Evolutionary conservation across 2,888 invertebrate genomes (phyloP).

Genomic region (Halictus ligatus): DNA sequence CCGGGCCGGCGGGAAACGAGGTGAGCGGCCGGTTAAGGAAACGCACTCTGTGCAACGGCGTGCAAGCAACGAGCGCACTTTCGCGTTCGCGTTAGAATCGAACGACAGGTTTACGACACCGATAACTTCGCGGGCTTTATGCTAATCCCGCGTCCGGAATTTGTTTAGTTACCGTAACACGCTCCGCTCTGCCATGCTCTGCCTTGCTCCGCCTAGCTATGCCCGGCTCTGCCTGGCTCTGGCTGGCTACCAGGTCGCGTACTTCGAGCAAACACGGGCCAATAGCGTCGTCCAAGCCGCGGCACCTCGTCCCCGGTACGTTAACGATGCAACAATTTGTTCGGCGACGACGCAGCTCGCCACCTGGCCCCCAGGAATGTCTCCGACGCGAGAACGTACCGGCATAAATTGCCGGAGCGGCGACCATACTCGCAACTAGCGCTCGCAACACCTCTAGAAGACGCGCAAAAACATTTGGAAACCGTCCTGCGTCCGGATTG

Average conservation of each 20-base stretch:
- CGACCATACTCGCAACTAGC: neutral
- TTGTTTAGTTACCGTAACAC: slow-evolving; percentile 38
- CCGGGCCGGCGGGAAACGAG: slow-evolving; percentile 55
- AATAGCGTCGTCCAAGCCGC: neutral
- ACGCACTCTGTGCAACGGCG: slow-evolving; percentile 18
- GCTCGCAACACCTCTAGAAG: neutral
- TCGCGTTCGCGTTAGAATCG: slow-evolving; percentile 40
- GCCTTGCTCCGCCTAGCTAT: neutral
- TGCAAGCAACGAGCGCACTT: slow-evolving; percentile 49
- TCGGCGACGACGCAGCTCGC: slow-evolving; percentile 1
- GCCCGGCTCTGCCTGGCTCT: neutral
- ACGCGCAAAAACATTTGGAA: neutral
- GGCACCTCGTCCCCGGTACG: neutral
- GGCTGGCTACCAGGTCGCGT: neutral
- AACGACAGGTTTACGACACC: slow-evolving; percentile 17
- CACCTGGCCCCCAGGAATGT: neutral
- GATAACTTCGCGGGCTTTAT: slow-evolving; percentile 34
- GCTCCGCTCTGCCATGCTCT: neutral
- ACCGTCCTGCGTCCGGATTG: neutral
- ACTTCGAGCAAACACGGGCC: slow-evolving; percentile 7
- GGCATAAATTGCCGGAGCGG: neutral
- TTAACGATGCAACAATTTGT: slow-evolving; percentile 19
- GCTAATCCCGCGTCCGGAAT: slow-evolving; percentile 44
- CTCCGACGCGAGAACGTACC: neutral
- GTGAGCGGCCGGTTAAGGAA: slow-evolving; percentile 50